These are phyloP conservation scores for Prolemur simus DNA, from an alignment of 2,113 vertebrate species.

Conservation along the genomic window DNA sequence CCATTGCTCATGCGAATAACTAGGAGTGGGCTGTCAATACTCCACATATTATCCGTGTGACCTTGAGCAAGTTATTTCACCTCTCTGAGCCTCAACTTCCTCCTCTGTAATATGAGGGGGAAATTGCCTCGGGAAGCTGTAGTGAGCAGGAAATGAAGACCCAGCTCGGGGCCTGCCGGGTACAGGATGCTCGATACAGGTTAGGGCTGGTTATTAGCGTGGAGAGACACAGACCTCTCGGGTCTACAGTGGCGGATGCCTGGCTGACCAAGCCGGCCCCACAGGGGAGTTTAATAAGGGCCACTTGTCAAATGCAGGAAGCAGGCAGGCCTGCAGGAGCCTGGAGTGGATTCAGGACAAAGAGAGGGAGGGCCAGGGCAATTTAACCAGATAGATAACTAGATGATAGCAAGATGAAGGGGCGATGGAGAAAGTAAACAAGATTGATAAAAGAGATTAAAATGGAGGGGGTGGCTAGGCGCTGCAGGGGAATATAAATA, in stretches of 20 bases:
- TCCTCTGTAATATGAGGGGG: neutral
- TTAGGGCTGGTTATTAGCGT: neutral
- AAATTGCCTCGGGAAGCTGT: neutral
- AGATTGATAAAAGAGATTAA: conserved; percentile 72
- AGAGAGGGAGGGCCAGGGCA: neutral
- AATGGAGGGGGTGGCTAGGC: neutral
- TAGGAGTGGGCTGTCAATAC: conserved; percentile 8
- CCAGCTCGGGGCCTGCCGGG: neutral
- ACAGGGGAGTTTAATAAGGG: neutral
- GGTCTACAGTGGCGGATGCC: accelerated
- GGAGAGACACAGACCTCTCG: neutral
- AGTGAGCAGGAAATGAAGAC: conserved; percentile 7
- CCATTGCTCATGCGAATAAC: conserved; percentile 31
- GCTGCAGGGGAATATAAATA: conserved; percentile 63
- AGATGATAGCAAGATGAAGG: neutral
- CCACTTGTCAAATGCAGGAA: neutral
- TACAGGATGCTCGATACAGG: too few species aligned
- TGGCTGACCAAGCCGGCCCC: neutral
- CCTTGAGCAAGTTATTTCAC: neutral
- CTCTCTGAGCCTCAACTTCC: neutral
- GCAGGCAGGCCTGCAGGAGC: neutral
- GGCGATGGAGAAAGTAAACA: conserved; percentile 41
- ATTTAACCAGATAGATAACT: neutral
- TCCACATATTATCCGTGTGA: neutral
- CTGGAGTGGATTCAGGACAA: neutral